Conservation (phyloP, 2,113 vertebrate species). For the Phoenicopterus ruber region DNA sequence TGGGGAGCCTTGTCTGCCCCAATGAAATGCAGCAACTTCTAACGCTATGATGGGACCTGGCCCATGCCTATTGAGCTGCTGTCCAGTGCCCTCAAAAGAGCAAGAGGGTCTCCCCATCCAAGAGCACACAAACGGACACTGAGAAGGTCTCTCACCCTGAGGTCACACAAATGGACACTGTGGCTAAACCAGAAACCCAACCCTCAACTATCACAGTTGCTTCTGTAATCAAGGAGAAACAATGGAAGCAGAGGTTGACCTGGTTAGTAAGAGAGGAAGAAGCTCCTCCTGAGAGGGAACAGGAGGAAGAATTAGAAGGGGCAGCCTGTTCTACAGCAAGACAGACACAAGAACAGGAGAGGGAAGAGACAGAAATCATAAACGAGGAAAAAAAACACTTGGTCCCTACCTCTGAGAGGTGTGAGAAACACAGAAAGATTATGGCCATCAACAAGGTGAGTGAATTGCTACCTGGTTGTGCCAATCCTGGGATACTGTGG, state of each 20-base stretch:
- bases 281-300: background rate
- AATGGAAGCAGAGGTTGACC: background rate
- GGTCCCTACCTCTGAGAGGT: no score
- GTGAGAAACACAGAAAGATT: no score
- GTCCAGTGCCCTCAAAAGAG: background rate
- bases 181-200: background rate
- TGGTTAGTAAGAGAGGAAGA: background rate
- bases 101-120: background rate
- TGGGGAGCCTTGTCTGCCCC: background rate
- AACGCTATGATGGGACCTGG: background rate
- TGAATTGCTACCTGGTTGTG: no score
- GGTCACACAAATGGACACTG: background rate
- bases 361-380: no score
- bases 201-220: background rate
- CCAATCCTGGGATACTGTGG: no score
- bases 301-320: background rate
- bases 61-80: background rate
- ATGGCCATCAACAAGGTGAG: no score
- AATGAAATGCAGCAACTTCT: background rate
- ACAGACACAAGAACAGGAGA: no score
- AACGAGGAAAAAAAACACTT: no score
- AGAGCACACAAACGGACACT: background rate
- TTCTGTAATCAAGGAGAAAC: background rate
- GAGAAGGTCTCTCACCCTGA: background rate
- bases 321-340: no score